Evolutionary conservation across 2,113 vertebrate species (phyloP), one percentile per base, ranked within the genome.

Genomic region (Festucalex cinctus): DNA sequence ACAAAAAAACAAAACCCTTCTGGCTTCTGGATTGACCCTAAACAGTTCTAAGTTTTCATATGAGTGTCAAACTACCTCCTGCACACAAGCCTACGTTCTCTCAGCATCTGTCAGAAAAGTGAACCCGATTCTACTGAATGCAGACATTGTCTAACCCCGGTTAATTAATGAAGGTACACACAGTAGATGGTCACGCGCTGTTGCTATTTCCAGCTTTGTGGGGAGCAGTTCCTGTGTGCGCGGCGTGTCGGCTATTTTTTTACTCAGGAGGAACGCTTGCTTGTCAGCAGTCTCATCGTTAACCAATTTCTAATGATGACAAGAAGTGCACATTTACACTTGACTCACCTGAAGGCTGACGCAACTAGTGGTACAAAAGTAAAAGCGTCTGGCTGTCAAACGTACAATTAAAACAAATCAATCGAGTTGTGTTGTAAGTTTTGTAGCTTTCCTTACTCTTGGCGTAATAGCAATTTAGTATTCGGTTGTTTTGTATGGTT

Each of bases 71-170:
- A 35, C 49, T 66, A 32, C 59, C 67, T 82, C 63, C 28, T 76
- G 70, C 68, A 39, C 72, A 65, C 51, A 67, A 81, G 60, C 77
- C 36, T 51, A 5, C 41, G 67, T 65, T 75, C 73, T 73, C 78
- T 66, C 49, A 71, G 71, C 84, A 74, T 85, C 81, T 77, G 78
- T 84, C 76, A 65, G 56, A 43, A 74, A 74, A 73, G 48, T 17
- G 5, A 70, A 71, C 22, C 4, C 26, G 37, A 73, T 83, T 83
- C 77, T 62, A 58, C 77, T 60, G 24, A 6, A 0, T 74, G 71
- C 69, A 37, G 73, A 73, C 63, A 73, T 53, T 41, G 44, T 72
- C 66, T 67, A 26, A 12, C 22, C 14, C 63, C 60, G 12, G 65
- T 69, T 83, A 81, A 83, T 76, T 82, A 75, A 75, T 35, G 62